phyloP scores from a whole-genome alignment of 1,140 invertebrate genomes.

The Apocrypta bakeri region DNA sequence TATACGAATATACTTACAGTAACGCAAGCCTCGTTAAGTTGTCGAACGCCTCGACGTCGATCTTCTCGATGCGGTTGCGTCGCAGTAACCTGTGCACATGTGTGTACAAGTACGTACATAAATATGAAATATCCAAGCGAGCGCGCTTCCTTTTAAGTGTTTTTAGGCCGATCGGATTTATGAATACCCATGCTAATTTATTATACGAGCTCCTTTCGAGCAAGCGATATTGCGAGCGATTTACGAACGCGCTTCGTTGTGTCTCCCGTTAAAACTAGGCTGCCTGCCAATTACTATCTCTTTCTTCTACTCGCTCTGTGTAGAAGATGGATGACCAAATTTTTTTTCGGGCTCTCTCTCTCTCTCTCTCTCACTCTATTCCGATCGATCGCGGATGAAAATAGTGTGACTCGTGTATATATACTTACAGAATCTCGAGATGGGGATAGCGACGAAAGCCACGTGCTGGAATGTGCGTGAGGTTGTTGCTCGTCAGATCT shows the following conservation, averaged over 20 bases:
- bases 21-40: conserved; percentile 80
- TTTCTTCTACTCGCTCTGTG: not conserved
- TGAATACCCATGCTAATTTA: conserved; percentile 23
- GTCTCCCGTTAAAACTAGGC: conserved; percentile 16
- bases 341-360: too few relatives aligned
- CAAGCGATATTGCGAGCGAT: not conserved
- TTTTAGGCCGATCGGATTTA: conserved; percentile 33
- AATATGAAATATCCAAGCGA: conserved; percentile 17
- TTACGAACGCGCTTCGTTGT: not conserved
- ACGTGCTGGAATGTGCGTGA: conserved; percentile 77
- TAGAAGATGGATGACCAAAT: too few relatives aligned
- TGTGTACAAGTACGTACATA: too few relatives aligned
- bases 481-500: conserved; percentile 81
- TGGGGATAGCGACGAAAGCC: conserved; percentile 78
- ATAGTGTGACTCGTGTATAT: too few relatives aligned
- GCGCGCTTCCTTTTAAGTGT: not conserved
- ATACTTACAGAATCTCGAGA: conserved; percentile 81
- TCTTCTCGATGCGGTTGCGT: conserved; percentile 80
- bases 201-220: not conserved
- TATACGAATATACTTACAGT: conserved; percentile 79
- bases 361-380: too few relatives aligned
- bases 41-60: conserved; percentile 79
- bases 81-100: conserved; percentile 77
- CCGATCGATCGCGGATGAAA: too few relatives aligned
- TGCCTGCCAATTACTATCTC: not conserved